These are phyloP conservation scores for Spicauda simplicius DNA, from an alignment of 2,888 invertebrate genomes.

Conservation along the genomic window DNA sequence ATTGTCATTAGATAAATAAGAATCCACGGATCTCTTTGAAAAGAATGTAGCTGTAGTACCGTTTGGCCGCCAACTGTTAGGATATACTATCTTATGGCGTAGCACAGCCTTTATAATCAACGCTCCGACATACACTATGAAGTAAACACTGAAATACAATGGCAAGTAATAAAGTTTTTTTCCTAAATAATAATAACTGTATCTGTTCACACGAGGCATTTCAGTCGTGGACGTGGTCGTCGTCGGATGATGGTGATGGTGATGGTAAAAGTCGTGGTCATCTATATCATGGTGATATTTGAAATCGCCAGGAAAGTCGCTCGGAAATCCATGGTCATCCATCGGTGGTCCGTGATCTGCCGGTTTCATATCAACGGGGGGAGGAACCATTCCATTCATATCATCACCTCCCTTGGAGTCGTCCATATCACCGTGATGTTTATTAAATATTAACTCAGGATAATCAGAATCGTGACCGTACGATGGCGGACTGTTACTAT, in stretches of 20 bases:
- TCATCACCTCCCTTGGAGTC: conserved; percentile 54
- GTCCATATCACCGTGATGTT: conserved; percentile 55
- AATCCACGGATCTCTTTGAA: conserved; percentile 71
- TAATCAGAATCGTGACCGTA: conserved; percentile 60
- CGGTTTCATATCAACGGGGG: conserved; percentile 58
- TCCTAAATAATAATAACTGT: conserved; percentile 90
- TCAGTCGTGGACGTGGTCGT: conserved; percentile 78
- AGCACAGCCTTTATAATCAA: conserved; percentile 89
- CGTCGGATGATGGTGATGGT: conserved; percentile 66
- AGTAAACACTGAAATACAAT: conserved; percentile 90
- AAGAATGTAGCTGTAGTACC: conserved; percentile 70
- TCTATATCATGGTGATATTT: conserved; percentile 75
- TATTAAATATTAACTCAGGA: conserved; percentile 67
- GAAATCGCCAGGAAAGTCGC: conserved; percentile 75
- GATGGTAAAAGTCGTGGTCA: conserved; percentile 59
- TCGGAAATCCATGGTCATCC: conserved; percentile 73
- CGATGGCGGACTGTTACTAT: conserved; percentile 50
- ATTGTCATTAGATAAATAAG: conserved; percentile 78
- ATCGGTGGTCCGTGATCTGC: conserved; percentile 53
- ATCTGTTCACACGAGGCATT: conserved; percentile 85
- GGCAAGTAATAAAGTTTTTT: conserved; percentile 91
- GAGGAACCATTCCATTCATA: conserved; percentile 67
- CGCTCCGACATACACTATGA: conserved; percentile 88
- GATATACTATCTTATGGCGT: conserved; percentile 88
- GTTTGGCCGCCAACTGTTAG: conserved; percentile 81